Percentiles rank a stretch among this genome's conserved stretches.
Conservation (phyloP, 2,888 invertebrate genomes). For the Thymelicus lineola region DNA sequence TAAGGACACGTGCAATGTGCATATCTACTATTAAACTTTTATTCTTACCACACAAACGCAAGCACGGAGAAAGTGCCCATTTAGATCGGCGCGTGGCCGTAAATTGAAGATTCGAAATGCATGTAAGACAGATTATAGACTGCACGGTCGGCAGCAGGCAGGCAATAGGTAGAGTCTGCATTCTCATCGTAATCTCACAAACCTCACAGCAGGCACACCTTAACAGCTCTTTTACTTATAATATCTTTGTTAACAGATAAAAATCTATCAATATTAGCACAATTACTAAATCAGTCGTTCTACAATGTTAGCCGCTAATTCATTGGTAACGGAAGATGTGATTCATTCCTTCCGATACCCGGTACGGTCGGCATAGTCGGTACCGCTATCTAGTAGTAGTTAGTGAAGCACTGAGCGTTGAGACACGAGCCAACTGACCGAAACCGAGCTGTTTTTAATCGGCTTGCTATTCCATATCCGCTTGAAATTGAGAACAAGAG, state of each 20-base stretch:
- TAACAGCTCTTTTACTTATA: too few relatives aligned
- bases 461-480: conserved; percentile 39
- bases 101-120: conserved; percentile 53
- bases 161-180: too few relatives aligned
- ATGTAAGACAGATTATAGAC: conserved; percentile 44
- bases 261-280: background rate
- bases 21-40: conserved; percentile 15
- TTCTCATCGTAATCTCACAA: background rate
- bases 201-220: background rate
- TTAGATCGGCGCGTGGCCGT: conserved; percentile 51
- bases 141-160: conserved; percentile 3
- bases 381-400: conserved; percentile 50
- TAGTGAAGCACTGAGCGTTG: conserved; percentile 34
- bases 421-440: conserved; percentile 46
- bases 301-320: conserved; percentile 39
- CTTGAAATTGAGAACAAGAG: conserved; percentile 30
- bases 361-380: conserved; percentile 8
- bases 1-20: conserved; percentile 25
- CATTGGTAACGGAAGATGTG: conserved; percentile 48
- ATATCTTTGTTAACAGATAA: too few relatives aligned
- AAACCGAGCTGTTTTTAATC: conserved; percentile 43
- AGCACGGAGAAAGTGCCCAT: conserved; percentile 58
- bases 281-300: conserved; percentile 20
- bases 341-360: conserved; percentile 45
- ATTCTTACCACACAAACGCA: conserved; percentile 47